phyloP scores from a whole-genome alignment of 2,113 vertebrate species.

The Balaeniceps rex region DNA sequence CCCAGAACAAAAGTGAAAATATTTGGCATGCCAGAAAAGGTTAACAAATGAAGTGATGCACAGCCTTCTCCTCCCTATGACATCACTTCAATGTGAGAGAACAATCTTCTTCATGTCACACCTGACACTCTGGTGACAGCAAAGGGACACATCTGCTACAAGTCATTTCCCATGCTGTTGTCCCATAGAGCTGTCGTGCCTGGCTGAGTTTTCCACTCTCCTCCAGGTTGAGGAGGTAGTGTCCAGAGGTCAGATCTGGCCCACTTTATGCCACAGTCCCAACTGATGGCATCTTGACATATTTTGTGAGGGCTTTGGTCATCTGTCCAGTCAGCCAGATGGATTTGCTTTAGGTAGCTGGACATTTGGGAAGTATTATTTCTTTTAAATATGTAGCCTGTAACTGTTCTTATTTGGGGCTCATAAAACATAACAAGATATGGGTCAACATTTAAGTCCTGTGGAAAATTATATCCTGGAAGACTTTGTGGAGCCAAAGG shows the following conservation, averaged over 20 bases:
- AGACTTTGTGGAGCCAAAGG: conserved; percentile 41
- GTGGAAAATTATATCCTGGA: conserved; percentile 50
- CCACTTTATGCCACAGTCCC: not conserved
- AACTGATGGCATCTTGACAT: accelerated
- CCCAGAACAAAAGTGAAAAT: conserved; percentile 57
- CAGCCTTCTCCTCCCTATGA: not conserved
- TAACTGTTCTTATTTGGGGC: not conserved
- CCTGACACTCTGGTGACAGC: not conserved
- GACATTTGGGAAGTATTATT: conserved; percentile 17
- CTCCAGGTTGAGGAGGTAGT: not conserved
- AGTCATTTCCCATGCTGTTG: not conserved
- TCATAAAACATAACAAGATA: conserved; percentile 53
- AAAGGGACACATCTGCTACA: not conserved
- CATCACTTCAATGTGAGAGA: not conserved
- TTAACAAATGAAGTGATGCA: conserved; percentile 1
- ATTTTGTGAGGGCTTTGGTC: not conserved
- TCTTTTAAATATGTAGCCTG: not conserved
- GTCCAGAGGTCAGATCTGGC: not conserved
- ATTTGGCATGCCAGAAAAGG: not conserved
- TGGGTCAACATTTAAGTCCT: conserved; percentile 26
- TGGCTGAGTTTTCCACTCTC: not conserved
- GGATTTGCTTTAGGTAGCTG: not conserved
- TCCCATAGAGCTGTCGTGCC: not conserved
- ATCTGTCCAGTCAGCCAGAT: not conserved
- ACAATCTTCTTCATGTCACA: not conserved